Percentiles rank a stretch among this genome's conserved stretches.
These are phyloP conservation scores for Percopsis transmontana DNA, from an alignment of 2,113 vertebrate genomes.

Conservation along the genomic window DNA sequence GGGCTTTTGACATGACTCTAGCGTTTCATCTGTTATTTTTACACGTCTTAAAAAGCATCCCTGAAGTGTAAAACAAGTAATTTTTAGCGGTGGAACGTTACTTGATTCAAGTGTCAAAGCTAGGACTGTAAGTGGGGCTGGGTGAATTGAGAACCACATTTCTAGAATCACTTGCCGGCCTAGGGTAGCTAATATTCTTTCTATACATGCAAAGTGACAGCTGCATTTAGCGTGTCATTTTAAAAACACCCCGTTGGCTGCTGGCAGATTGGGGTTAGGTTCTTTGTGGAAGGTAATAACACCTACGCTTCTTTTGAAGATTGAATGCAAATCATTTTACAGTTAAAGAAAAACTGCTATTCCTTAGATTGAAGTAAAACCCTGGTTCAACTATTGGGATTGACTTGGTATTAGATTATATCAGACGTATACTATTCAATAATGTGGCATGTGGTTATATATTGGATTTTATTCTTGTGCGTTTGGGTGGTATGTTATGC, in stretches of 20 bases:
- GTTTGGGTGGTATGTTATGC: background rate
- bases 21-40: constrained; percentile 22
- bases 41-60: background rate
- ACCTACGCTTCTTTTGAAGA: constrained; percentile 47
- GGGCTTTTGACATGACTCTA: background rate
- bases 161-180: constrained; percentile 8
- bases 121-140: background rate
- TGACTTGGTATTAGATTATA: constrained; percentile 45
- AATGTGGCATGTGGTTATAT: constrained; percentile 26
- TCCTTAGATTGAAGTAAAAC: constrained; percentile 28
- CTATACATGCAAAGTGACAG: background rate
- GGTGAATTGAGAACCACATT: background rate
- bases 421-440: constrained; percentile 21
- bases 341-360: constrained; percentile 26
- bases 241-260: constrained; percentile 27
- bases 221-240: constrained; percentile 11
- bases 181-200: background rate
- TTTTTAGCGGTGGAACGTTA: background rate
- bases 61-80: constrained; percentile 29
- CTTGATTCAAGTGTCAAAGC: constrained; percentile 18
- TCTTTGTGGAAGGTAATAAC: constrained; percentile 61
- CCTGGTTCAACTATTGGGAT: constrained; percentile 34
- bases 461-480: constrained; percentile 15
- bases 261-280: constrained; percentile 55
- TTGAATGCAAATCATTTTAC: constrained; percentile 63